Base-by-base conservation (phyloP, 2,888 invertebrate species). In the Belgica antarctica region DNA sequence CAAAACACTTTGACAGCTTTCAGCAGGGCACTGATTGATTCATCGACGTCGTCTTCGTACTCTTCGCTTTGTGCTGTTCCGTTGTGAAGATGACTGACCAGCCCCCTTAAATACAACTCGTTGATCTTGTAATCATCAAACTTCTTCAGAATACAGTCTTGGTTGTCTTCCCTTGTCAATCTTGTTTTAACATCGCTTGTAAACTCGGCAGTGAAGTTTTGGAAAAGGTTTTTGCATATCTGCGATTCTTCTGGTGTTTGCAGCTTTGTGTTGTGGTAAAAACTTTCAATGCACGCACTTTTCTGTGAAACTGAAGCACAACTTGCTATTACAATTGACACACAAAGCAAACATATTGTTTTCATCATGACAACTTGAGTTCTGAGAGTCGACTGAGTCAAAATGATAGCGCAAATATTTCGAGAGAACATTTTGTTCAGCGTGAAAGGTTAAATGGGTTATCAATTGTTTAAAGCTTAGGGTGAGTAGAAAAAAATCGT, bases 131-230 rank as follows among this genome's bases (percentile, higher is more conserved):
- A 61, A 2, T 61, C 12, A 52, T 22, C 22, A 10, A 52, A 19
- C 4, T 17, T 52, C 2, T 22, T 52, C 5, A 22, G 22, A 3
- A 52, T 52, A n/a, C 52, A 52, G 1, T 22, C 17, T 19, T 22
- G 52, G 12, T 52, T 22, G 12, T 52, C 52, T 5, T 22, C 22
- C 2, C 8, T 1, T 22, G 3, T 22, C 17, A 52, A 22, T 3
- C 52, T 17, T 22, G 52, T 3, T 22, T 8, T 22, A 1, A 52
- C 17, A 17, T 52, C 22, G 17, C 52, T 52, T 3, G 17, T 52
- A n/a, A 52, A 52, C 12, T 52, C 52, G 15, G 41, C 41, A 5
- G 41, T 41, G 41, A 41, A 41, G 41, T 41, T 41, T 15, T 41
- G 12, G 3, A 41, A 10, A n/a, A 41, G 12, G 3, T 52, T 52